These are phyloP conservation scores for Atrina japonica DNA, from an alignment of 2,888 invertebrate species.

Conservation along the genomic window DNA sequence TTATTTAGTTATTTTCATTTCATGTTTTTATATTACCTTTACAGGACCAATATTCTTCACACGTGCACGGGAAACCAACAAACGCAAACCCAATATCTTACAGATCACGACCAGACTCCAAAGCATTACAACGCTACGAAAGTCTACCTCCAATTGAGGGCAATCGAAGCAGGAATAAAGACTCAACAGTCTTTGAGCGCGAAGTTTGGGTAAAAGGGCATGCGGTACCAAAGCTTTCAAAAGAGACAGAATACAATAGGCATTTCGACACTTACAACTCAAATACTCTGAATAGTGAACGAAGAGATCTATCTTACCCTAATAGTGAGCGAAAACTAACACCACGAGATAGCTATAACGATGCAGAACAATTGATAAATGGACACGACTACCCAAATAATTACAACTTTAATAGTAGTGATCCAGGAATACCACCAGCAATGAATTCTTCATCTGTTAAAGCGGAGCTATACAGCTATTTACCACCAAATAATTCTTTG, in stretches of 20 bases:
- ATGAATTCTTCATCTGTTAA: constrained; percentile 13
- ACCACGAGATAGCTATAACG: constrained; percentile 4
- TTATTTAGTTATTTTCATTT: too few relatives aligned
- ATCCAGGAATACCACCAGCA: constrained; percentile 15
- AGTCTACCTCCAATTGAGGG: constrained; percentile 38
- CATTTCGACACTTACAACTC: constrained; percentile 17
- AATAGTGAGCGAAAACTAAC: constrained; percentile 7
- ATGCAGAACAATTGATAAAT: neutral
- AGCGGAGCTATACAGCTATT: constrained; percentile 1
- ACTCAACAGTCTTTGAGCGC: constrained; percentile 39
- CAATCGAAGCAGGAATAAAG: constrained; percentile 39
- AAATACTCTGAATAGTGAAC: neutral
- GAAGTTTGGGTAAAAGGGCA: constrained; percentile 30
- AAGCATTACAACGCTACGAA: constrained; percentile 26
- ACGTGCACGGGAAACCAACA: constrained; percentile 45
- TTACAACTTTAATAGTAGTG: constrained; percentile 12
- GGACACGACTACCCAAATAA: constrained; percentile 21
- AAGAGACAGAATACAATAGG: constrained; percentile 30
- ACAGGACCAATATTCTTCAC: constrained; percentile 39
- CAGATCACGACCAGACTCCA: constrained; percentile 40
- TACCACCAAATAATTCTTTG: constrained; percentile 27
- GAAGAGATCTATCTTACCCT: constrained; percentile 6
- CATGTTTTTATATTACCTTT: too few relatives aligned
- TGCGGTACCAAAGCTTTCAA: constrained; percentile 15
- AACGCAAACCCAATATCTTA: constrained; percentile 19